Evolutionary conservation across 2,888 invertebrate species (phyloP), one percentile per base, ranked within the genome.

Genomic region (Caenorhabditis auriculariae): DNA sequence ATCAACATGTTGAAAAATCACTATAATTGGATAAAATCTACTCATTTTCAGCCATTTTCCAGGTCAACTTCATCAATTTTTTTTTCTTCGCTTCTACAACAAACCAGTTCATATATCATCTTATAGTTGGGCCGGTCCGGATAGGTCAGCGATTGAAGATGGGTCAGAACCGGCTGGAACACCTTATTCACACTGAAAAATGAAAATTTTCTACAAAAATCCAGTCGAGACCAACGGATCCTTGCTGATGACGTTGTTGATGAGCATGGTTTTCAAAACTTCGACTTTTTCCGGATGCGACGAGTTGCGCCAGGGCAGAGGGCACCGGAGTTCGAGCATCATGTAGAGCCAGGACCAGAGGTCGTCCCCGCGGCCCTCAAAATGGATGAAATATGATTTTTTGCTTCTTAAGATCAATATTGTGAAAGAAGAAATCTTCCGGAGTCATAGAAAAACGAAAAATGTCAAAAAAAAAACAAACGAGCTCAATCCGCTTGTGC

Each of bases 81-180:
- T n/a, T n/a, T n/a, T n/a, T n/a, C n/a, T n/a, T n/a, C n/a, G n/a
- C n/a, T n/a, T n/a, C n/a, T n/a, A n/a, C n/a, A 17, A 47, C 49
- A 26, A 29, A 41, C 43, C 15, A 32, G 38, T 35, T 37, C 27
- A 23, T 26, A 59, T 6, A 64, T 57, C 54, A 60, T 51, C 7
- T 7, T 19, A 26, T 64, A 64, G 26, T 64, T 39, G 0, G 65
- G 65, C 29, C 65, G 60, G 48, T 60, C 60, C 17, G 39, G 7
- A 28, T 60, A 60, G 9, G 21, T 35, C 3, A 60, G 42, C 0
- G 21, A 24, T 19, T 59, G 48, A 17, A 64, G 32, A 48, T 64
- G 60, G 0, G 41, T 35, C 9, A 32, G 35, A n/a, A 64, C 54
- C 4, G 64, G 64, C 17, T 39, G 37, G 37, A 57, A 47, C 0